Evolutionary conservation across 37 sponge, comb jelly and placozoan genomes (phyloP).

Genomic region (Tethya wilhelma): DNA sequence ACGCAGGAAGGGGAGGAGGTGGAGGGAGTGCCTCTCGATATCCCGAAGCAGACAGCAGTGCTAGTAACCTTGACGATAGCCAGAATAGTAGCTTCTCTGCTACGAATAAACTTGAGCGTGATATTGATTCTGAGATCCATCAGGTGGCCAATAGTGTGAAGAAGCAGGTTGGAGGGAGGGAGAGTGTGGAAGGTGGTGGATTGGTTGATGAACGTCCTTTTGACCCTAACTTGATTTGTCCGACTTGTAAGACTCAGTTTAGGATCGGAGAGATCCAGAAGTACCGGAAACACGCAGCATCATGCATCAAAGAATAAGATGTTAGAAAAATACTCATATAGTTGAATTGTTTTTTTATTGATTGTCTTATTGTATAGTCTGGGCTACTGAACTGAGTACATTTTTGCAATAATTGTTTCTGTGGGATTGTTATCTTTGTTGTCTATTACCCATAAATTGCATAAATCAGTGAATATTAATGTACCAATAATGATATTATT

Average conservation of each 20-base stretch:
- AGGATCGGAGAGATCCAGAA: conserved; percentile 59
- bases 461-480: too few relatives aligned
- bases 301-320: too few relatives aligned
- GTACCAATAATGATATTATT: too few relatives aligned
- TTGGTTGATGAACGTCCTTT: conserved; percentile 10
- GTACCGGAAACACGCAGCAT: conserved; percentile 13
- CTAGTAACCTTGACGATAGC: not conserved
- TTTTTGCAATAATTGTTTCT: too few relatives aligned
- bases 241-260: conserved; percentile 22
- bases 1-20: too few relatives aligned
- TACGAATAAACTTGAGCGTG: not conserved
- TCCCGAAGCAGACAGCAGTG: not conserved
- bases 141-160: not conserved
- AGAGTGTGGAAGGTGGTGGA: not conserved
- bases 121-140: not conserved
- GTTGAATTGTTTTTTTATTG: too few relatives aligned
- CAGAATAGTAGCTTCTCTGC: not conserved
- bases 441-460: too few relatives aligned
- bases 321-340: too few relatives aligned
- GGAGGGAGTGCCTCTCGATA: too few relatives aligned
- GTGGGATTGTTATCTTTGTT: too few relatives aligned
- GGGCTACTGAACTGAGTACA: too few relatives aligned
- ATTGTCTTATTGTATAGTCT: too few relatives aligned
- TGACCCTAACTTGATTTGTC: conserved; percentile 59
- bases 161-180: conserved; percentile 9